Percentiles rank a stretch among this genome's conserved stretches.
Evolutionary conservation across 2,113 vertebrate species (phyloP).

Genomic region (Elephantulus edwardii): DNA sequence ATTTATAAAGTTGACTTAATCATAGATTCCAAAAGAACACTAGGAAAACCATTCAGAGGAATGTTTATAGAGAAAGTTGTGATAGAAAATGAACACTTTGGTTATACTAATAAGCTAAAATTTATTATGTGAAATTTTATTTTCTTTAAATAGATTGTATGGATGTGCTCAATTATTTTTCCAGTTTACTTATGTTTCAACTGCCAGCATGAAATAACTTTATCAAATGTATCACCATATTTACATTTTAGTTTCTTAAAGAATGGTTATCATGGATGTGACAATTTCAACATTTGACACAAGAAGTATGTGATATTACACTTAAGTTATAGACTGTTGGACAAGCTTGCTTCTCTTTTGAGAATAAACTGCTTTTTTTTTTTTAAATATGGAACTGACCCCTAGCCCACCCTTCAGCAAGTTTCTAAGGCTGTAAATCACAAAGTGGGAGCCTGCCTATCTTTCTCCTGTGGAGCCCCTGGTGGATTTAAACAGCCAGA

Average conservation of each 20-base stretch:
- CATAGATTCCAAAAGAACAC: neutral
- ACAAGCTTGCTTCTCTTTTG: neutral
- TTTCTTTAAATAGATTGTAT: neutral
- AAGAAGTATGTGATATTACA: neutral
- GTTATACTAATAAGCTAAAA: neutral
- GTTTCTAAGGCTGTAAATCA: too few species aligned
- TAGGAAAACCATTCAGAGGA: neutral
- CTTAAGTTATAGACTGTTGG: neutral
- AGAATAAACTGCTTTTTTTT: neutral
- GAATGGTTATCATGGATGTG: neutral
- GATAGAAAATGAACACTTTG: neutral
- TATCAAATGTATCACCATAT: neutral
- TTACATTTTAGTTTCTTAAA: constrained; percentile 22
- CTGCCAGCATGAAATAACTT: neutral
- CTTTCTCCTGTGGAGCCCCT: too few species aligned
- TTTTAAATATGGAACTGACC: too few species aligned
- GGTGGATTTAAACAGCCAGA: too few species aligned
- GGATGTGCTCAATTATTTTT: neutral
- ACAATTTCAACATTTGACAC: neutral
- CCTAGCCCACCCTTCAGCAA: too few species aligned
- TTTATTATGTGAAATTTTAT: constrained; percentile 3
- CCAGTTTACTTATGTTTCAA: neutral
- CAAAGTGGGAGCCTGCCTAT: too few species aligned
- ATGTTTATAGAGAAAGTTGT: neutral
- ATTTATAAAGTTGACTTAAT: neutral